Evolutionary conservation across 23 tunicate species (phyloP), one percentile per base, ranked within the genome.

Genomic region (Diplosoma virens): DNA sequence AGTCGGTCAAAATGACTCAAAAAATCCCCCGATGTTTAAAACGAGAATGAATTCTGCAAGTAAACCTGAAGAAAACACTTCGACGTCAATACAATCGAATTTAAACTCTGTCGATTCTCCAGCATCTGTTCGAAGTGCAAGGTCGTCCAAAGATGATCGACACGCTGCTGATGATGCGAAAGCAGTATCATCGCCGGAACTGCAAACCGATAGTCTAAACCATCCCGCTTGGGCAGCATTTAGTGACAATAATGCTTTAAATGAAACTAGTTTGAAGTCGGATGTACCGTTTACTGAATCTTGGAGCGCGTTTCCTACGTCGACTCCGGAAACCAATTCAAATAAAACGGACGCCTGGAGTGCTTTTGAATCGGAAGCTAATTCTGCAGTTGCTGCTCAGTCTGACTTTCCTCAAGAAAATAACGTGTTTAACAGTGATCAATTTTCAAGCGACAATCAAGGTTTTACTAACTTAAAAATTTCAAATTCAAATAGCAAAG

Each of bases 1-100:
- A 25, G 37, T 78, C 0, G 72, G 21, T 47, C 34, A 64, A 11
- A 75, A 45, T 26, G 76, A 74, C 36, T 31, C 87, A 17, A 75
- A 75, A 2, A 84, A 84, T 56, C 89, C 89, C 17, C 89, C 89
- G 32, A 84, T 84, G 89, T 84, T 84, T 36, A 84, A 84, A 58
- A 66, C 37, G 7, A 72, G 14, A 9, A 7, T 23, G n/a, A 23
- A 20, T 26, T 4, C 25, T 3, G 36, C 36, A 18, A 36, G 22
- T 11, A 26, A 36, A 34, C 9, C 61, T 3, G 78, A 48, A n/a
- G 61, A 72, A 2, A 11, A 47, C 3, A 26, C 6, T 67, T 33
- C 75, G 29, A 16, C 35, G 4, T 6, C 37, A 30, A 30, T n/a
- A n/a, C n/a, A n/a, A n/a, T n/a, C n/a, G n/a, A n/a, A n/a, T n/a